phyloP scores from a whole-genome alignment of 2,797 vertebrate genomes.

The Anomalospiza imberbis region DNA sequence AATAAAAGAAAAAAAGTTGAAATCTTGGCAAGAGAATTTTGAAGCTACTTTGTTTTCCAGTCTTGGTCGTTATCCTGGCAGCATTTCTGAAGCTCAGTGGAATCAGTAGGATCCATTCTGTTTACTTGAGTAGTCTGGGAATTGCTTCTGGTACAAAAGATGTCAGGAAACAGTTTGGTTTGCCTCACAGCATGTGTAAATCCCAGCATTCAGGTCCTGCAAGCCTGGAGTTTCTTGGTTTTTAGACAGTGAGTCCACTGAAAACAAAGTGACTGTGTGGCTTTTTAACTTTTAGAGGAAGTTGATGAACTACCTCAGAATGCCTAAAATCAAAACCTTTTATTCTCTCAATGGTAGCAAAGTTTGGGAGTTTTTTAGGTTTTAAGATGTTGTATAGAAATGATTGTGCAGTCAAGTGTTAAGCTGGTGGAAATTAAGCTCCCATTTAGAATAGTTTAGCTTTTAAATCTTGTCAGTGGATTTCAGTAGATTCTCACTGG shows the following conservation, averaged over 20 bases:
- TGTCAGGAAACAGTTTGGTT: constrained; percentile 30
- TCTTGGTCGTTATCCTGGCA: background rate
- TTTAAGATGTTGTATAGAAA: background rate
- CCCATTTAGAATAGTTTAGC: background rate
- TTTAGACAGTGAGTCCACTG: background rate
- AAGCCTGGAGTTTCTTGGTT: background rate
- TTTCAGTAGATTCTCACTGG: background rate
- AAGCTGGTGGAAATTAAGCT: background rate
- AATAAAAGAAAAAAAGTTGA: background rate
- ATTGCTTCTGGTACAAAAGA: constrained; percentile 31
- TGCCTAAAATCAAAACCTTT: background rate
- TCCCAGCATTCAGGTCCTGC: background rate
- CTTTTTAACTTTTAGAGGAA: background rate
- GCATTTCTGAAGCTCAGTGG: background rate
- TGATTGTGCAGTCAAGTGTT: background rate
- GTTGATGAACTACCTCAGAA: background rate
- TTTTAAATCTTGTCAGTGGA: background rate
- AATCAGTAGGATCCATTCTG: background rate
- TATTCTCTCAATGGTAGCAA: background rate
- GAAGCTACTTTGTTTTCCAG: background rate
- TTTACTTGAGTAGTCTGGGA: constrained; percentile 15
- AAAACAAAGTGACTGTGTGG: background rate
- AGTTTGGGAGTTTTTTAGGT: background rate
- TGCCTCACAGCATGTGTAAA: constrained; percentile 34
- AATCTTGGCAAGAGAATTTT: background rate